Evolutionary conservation across 2,113 vertebrate species (phyloP).

Genomic region (Heterocephalus glaber): DNA sequence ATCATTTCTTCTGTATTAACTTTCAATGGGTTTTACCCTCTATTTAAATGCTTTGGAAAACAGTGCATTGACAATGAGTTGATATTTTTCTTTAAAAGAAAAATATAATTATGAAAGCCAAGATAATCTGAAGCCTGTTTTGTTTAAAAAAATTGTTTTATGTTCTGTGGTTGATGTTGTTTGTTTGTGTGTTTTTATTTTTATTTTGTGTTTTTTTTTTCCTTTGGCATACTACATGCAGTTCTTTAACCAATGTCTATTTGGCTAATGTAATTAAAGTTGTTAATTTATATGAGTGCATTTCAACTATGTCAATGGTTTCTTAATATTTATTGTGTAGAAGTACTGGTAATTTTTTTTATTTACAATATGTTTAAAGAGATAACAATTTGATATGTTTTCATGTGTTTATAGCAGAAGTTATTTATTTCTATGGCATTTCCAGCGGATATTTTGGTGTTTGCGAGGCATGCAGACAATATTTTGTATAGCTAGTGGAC

Average conservation of each 20-base stretch:
- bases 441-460: constrained; percentile 90
- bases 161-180: constrained; percentile 88
- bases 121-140: constrained; percentile 88
- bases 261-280: constrained; percentile 92
- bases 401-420: constrained; percentile 92
- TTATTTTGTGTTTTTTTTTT: constrained; percentile 77
- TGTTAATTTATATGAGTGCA: constrained; percentile 94
- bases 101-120: constrained; percentile 88
- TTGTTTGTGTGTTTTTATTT: constrained; percentile 81
- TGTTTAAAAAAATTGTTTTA: constrained; percentile 85
- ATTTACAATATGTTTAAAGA: constrained; percentile 92
- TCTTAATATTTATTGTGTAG: constrained; percentile 94
- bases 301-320: constrained; percentile 93
- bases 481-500: constrained; percentile 90
- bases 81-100: constrained; percentile 88
- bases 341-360: constrained; percentile 92
- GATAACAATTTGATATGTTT: constrained; percentile 91
- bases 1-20: constrained; percentile 84
- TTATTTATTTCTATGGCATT: constrained; percentile 93
- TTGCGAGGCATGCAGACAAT: constrained; percentile 91
- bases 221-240: constrained; percentile 88
- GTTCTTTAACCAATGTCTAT: constrained; percentile 91
- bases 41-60: constrained; percentile 88
- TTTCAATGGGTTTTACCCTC: constrained; percentile 82
- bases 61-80: constrained; percentile 85